Conservation (phyloP, 1,140 invertebrate species). For the Drosophila rhopaloa region DNA sequence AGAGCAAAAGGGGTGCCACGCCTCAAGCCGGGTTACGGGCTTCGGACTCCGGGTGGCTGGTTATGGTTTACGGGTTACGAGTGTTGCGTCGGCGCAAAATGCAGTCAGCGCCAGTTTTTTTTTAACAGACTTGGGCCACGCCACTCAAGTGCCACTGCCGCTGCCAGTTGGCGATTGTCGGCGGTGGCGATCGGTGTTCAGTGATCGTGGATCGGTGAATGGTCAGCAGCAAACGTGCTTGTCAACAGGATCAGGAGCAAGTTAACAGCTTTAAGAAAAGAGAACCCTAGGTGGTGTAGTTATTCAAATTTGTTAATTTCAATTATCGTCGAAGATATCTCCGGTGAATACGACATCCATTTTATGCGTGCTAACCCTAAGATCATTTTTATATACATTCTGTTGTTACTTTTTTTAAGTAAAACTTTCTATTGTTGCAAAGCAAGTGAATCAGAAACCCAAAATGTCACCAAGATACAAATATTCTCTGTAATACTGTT, state of each 20-base stretch:
- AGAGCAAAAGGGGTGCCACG: conserved; percentile 23
- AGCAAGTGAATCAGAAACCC: too few species aligned
- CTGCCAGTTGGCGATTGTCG: conserved; percentile 61
- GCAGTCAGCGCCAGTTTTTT: conserved; percentile 17
- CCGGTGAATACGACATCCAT: background rate
- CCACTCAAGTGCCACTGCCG: conserved; percentile 12
- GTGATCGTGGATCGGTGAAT: conserved; percentile 5
- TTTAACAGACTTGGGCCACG: background rate
- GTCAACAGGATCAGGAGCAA: conserved; percentile 21
- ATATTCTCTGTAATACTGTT: too few species aligned
- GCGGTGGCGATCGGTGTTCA: conserved; percentile 47
- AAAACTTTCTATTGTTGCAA: too few species aligned
- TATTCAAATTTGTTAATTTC: too few species aligned
- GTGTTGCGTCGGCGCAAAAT: conserved; percentile 42
- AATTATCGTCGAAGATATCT: too few species aligned
- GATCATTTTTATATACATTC: too few species aligned
- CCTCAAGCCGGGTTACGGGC: background rate
- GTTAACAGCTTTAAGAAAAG: background rate
- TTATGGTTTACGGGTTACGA: conserved; percentile 17
- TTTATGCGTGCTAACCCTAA: background rate
- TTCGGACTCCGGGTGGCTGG: conserved; percentile 19
- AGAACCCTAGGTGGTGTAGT: too few species aligned
- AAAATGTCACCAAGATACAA: too few species aligned
- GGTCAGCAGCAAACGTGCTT: background rate
- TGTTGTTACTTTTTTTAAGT: too few species aligned